Evolutionary conservation across 2,888 invertebrate species (phyloP).

Genomic region (Diploptera punctata): DNA sequence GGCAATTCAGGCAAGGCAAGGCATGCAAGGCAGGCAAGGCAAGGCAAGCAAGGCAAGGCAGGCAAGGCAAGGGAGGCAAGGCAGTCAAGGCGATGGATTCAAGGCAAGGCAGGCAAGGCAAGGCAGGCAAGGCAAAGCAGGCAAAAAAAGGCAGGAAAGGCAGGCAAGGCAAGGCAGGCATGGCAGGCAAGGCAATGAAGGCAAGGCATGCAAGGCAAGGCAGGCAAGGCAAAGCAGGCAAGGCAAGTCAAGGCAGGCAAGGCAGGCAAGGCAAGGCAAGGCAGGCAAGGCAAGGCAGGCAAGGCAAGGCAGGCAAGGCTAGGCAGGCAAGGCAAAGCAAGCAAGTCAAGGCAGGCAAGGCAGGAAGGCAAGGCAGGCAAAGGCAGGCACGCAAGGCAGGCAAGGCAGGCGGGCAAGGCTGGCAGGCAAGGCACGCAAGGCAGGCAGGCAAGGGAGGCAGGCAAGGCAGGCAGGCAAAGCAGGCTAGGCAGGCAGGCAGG

Average conservation of each 20-base stretch:
- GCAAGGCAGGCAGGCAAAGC: background rate
- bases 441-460: background rate
- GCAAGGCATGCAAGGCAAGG: background rate
- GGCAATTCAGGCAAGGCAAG: too few species aligned
- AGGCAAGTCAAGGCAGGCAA: background rate
- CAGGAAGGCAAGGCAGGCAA: background rate
- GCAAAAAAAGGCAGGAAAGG: background rate
- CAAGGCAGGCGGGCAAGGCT: background rate
- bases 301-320: background rate
- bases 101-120: background rate
- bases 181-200: background rate
- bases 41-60: too few species aligned
- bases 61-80: background rate
- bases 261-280: background rate
- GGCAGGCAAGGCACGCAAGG: background rate
- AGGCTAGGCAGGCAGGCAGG: background rate
- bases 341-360: background rate
- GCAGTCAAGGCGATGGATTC: background rate
- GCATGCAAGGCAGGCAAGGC: too few species aligned
- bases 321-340: background rate
- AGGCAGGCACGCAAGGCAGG: background rate
- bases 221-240: background rate
- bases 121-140: background rate
- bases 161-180: background rate
- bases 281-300: background rate